Conservation (phyloP, 2,888 invertebrate species). For the Laothoe populi region DNA sequence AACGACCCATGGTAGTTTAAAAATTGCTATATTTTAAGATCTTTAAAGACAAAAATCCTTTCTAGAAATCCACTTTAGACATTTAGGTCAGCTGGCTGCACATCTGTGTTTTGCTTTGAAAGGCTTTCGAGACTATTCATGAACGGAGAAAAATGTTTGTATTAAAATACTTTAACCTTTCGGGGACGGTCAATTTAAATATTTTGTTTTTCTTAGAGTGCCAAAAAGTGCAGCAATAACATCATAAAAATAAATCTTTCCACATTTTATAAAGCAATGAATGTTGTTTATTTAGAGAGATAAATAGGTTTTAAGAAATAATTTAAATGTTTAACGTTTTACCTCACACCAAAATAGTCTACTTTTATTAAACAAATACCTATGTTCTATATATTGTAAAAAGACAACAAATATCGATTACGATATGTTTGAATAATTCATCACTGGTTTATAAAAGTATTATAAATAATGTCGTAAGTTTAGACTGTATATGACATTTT, state of each 20-base stretch:
- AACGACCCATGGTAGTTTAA: neutral
- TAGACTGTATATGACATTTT: too few species aligned
- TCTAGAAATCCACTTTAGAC: slow-evolving; percentile 11
- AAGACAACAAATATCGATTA: neutral
- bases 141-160: slow-evolving; percentile 20
- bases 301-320: neutral
- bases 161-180: slow-evolving; percentile 19
- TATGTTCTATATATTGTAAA: too few species aligned
- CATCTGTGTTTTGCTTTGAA: slow-evolving; percentile 26
- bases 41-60: neutral
- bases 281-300: slow-evolving; percentile 10
- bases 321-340: slow-evolving; percentile 3
- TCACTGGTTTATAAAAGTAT: too few species aligned
- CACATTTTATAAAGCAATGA: slow-evolving; percentile 7
- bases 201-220: slow-evolving; percentile 25
- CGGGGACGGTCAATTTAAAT: neutral
- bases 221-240: slow-evolving; percentile 23
- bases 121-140: slow-evolving; percentile 7
- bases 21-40: slow-evolving; percentile 9
- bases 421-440: neutral
- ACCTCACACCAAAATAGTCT: neutral
- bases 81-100: slow-evolving; percentile 15
- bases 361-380: neutral
- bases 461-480: too few species aligned
- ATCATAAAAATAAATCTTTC: slow-evolving; percentile 22